phyloP scores from a whole-genome alignment of 2,113 vertebrate genomes.

The Clarias gariepinus region DNA sequence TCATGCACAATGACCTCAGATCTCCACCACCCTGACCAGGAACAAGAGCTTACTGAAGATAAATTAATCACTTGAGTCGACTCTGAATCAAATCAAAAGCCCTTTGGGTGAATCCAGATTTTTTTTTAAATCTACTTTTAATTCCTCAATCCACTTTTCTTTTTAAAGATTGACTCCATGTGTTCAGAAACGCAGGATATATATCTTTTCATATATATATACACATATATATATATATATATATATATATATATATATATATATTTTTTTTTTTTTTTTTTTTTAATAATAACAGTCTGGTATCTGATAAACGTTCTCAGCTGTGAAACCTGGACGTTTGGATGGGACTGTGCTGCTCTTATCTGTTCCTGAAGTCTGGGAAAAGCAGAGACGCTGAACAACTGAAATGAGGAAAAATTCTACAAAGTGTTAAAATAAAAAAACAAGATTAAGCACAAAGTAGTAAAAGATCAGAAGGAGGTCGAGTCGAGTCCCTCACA shows the following conservation, averaged over 20 bases:
- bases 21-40: not conserved
- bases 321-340: not conserved
- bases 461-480: constrained; percentile 6
- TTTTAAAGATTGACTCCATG: not conserved
- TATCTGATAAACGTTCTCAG: not conserved
- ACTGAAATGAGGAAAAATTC: not conserved
- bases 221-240: too few species aligned
- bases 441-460: constrained; percentile 38
- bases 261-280: too few species aligned
- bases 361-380: constrained; percentile 1
- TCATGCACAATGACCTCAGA: not conserved
- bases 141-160: not conserved
- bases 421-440: constrained; percentile 33
- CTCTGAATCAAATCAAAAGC: not conserved
- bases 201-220: too few species aligned
- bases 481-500: constrained; percentile 46
- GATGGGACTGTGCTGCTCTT: not conserved
- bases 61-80: not conserved
- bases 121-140: not conserved
- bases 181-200: not conserved
- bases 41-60: not conserved
- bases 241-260: too few species aligned
- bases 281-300: not conserved
- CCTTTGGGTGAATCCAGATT: not conserved
- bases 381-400: not conserved